Percentiles rank a stretch among this genome's conserved stretches.
phyloP scores from a whole-genome alignment of 1,140 invertebrate genomes.

The Tetramorium parvispinum region DNA sequence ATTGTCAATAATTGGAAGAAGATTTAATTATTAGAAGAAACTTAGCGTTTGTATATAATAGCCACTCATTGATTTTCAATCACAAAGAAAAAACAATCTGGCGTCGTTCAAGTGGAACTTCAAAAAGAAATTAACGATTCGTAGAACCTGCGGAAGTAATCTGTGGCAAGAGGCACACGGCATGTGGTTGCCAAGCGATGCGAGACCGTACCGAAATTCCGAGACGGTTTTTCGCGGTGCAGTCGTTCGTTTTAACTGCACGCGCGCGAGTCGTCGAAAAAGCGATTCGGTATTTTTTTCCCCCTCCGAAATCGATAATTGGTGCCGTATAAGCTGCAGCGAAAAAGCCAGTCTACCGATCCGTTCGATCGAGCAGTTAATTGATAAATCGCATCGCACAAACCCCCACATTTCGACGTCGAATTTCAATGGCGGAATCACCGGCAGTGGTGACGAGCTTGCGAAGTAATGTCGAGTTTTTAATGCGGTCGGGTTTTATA shows the following conservation, averaged over 20 bases:
- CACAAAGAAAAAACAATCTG: neutral
- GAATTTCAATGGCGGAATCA: constrained; percentile 68
- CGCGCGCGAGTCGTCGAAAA: constrained; percentile 50
- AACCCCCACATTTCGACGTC: constrained; percentile 40
- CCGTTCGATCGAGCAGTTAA: constrained; percentile 66
- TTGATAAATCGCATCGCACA: constrained; percentile 60
- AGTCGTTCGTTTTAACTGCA: constrained; percentile 59
- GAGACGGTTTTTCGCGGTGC: constrained; percentile 47
- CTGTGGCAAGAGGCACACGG: constrained; percentile 7
- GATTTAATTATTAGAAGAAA: constrained; percentile 13
- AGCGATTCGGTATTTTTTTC: constrained; percentile 30
- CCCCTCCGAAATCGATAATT: constrained; percentile 52
- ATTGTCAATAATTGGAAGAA: neutral
- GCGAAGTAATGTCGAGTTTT: constrained; percentile 56
- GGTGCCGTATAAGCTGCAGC: constrained; percentile 42
- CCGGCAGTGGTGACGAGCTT: constrained; percentile 36
- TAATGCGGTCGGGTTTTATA: constrained; percentile 57
- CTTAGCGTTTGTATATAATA: neutral
- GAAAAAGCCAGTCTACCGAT: constrained; percentile 53
- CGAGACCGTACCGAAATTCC: constrained; percentile 40
- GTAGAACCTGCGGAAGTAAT: constrained; percentile 51
- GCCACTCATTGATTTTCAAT: neutral
- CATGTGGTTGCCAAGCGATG: constrained; percentile 20
- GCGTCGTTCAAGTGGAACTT: neutral
- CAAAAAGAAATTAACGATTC: constrained; percentile 55